A percentile compares a stretch with the other conserved stretches of the same genome.
These are phyloP conservation scores for Cryptocephalus primarius DNA, from an alignment of 2,888 invertebrate genomes.

Conservation along the genomic window DNA sequence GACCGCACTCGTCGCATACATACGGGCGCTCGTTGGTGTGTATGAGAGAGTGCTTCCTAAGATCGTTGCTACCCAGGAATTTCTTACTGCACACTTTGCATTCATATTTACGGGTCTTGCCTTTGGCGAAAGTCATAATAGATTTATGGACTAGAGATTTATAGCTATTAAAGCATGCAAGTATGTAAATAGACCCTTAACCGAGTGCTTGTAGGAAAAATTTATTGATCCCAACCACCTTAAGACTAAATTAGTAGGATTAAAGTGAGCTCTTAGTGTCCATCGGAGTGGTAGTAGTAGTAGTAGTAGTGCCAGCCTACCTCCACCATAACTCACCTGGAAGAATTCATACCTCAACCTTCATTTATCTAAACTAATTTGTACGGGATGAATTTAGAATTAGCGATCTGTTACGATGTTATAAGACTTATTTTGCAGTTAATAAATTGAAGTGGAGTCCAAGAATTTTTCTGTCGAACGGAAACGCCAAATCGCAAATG, in stretches of 20 bases:
- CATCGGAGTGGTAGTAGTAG: slow-evolving; percentile 16
- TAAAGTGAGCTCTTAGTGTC: slow-evolving; percentile 17
- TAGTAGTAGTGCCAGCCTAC: slow-evolving; percentile 16
- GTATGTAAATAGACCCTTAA: slow-evolving; percentile 1
- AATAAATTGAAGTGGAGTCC: too few species aligned
- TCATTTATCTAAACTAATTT: not conserved
- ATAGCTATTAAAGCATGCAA: slow-evolving; percentile 4
- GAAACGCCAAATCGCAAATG: too few species aligned
- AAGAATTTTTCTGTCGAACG: too few species aligned
- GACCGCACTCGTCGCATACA: slow-evolving; percentile 50
- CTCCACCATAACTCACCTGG: slow-evolving; percentile 23
- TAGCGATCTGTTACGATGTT: too few species aligned
- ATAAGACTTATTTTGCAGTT: too few species aligned
- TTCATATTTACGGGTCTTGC: slow-evolving; percentile 35
- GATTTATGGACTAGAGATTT: slow-evolving; percentile 19
- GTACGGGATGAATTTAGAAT: not conserved
- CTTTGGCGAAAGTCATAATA: slow-evolving; percentile 42
- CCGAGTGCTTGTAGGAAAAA: slow-evolving; percentile 11
- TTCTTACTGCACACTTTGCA: slow-evolving; percentile 55
- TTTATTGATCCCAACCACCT: slow-evolving; percentile 22
- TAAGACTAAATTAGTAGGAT: slow-evolving; percentile 8
- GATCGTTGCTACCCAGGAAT: slow-evolving; percentile 52
- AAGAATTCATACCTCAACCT: slow-evolving; percentile 24
- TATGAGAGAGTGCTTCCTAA: slow-evolving; percentile 54
- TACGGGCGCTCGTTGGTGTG: slow-evolving; percentile 56